phyloP scores from a whole-genome alignment of 2,888 invertebrate species.

The Dinocampus coccinellae region DNA sequence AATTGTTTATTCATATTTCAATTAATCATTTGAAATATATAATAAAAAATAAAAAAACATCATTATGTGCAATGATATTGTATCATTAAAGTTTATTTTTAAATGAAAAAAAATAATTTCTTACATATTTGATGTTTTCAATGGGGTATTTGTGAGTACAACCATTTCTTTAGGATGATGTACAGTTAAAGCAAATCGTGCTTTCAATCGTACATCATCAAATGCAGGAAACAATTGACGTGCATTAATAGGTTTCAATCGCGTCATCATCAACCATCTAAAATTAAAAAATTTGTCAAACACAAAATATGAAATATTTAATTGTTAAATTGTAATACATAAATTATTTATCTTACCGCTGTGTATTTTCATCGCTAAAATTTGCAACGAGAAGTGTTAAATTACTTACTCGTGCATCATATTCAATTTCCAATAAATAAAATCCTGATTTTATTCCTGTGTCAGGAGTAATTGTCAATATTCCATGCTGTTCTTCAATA shows the following conservation, averaged over 20 bases:
- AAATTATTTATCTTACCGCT: slow-evolving; percentile 37
- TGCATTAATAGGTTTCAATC: slow-evolving; percentile 50
- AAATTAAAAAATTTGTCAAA: slow-evolving; percentile 7
- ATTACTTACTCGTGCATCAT: slow-evolving; percentile 47
- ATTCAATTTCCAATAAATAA: slow-evolving; percentile 58
- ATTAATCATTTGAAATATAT: background rate
- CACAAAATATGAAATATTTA: background rate
- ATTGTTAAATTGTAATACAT: background rate
- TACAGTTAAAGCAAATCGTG: slow-evolving; percentile 81
- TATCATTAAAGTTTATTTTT: too few relatives aligned
- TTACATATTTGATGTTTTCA: slow-evolving; percentile 61
- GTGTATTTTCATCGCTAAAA: slow-evolving; percentile 34
- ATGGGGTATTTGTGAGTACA: slow-evolving; percentile 81
- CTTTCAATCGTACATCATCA: slow-evolving; percentile 83
- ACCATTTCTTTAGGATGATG: slow-evolving; percentile 76
- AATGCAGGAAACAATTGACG: slow-evolving; percentile 65
- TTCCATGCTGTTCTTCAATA: slow-evolving; percentile 49
- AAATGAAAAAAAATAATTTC: slow-evolving; percentile 43
- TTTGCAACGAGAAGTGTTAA: slow-evolving; percentile 41
- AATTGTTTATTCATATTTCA: background rate
- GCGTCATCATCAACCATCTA: slow-evolving; percentile 54
- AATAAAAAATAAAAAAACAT: background rate
- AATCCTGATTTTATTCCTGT: slow-evolving; percentile 47
- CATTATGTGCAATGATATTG: too few relatives aligned
- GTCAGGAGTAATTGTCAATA: slow-evolving; percentile 50